phyloP scores from a whole-genome alignment of 2,888 invertebrate species.

The Yponomeuta cagnagella region DNA sequence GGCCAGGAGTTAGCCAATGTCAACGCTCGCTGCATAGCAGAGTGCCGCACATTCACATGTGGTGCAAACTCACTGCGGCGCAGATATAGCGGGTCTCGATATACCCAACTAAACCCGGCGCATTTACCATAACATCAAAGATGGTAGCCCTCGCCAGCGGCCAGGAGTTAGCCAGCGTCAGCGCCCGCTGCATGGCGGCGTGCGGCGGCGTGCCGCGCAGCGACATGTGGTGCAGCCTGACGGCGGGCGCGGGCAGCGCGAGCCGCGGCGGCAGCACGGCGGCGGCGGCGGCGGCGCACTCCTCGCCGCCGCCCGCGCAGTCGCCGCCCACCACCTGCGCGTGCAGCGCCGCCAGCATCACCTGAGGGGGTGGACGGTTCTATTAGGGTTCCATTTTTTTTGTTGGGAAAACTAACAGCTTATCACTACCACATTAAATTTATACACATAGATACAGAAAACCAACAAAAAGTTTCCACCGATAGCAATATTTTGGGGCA shows the following conservation, averaged over 20 bases:
- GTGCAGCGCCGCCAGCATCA: slow-evolving; percentile 95
- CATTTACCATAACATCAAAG: slow-evolving; percentile 92
- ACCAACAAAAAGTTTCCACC: too few species aligned
- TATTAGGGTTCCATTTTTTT: too few species aligned
- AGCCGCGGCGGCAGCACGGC: slow-evolving; percentile 88
- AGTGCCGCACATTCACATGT: slow-evolving; percentile 33
- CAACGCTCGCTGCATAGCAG: slow-evolving; percentile 91
- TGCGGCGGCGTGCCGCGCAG: slow-evolving; percentile 89
- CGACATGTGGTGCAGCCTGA: slow-evolving; percentile 93
- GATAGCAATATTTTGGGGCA: too few species aligned
- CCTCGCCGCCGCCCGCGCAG: slow-evolving; percentile 80
- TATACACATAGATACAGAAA: too few species aligned
- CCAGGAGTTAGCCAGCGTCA: slow-evolving; percentile 95
- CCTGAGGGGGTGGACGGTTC: slow-evolving; percentile 60
- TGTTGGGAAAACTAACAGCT: too few species aligned
- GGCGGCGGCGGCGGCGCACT: slow-evolving; percentile 84
- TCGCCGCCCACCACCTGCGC: slow-evolving; percentile 95
- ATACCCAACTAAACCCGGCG: background rate
- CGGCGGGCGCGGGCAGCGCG: slow-evolving; percentile 88
- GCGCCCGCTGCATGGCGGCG: slow-evolving; percentile 93
- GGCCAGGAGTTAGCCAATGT: background rate
- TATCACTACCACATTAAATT: too few species aligned
- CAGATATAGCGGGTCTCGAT: too few species aligned
- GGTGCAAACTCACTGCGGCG: slow-evolving; percentile 48
- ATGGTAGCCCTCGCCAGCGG: slow-evolving; percentile 94